Evolutionary conservation across 2,797 vertebrate genomes (phyloP), one percentile per base, ranked within the genome.

Genomic region (Forpus xanthops): DNA sequence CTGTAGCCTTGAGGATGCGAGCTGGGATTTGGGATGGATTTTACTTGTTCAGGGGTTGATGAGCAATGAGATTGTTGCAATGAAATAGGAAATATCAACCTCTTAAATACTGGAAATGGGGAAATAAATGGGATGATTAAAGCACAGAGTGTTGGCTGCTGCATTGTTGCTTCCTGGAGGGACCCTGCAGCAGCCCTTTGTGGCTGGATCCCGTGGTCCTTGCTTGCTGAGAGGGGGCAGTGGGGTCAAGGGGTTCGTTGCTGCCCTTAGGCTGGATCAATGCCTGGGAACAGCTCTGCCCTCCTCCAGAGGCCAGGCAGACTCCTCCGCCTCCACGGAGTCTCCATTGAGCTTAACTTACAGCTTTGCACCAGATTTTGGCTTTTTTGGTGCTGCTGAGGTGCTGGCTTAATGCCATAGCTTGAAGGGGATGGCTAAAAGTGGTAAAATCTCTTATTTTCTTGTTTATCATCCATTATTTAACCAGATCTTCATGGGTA

Each of bases 401-500:
- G 21, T 35, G 66, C 62, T 53, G 61, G 6, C n/a, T 35, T 62
- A 39, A 20, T 31, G 25, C 21, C 0, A 0, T 18, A n/a, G 31
- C 61, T 66, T 66, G 11, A 53, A 33, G 24, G 7, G 6, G 25
- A 6, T 47, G 17, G 19, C 44, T 15, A 30, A 50, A 80, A 49
- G 12, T 7, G 39, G 3, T 71, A 60, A 56, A 76, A 66, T 35
- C 0, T 0, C 68, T 47, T 35, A 1, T 0, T 15, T 70, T 45
- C 50, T 55, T 55, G 27, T 6, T 47, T 67, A n/a, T 11, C 30
- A 25, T 55, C 28, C 4, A 8, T 35, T 4, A 27, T 76, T 58
- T 15, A 25, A 11, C 16, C 37, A 49, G 23, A 39, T 65, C 44
- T 49, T 67, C 6, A 0, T 15, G 71, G 8, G 25, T 19, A 60